Percentiles rank a stretch among this genome's conserved stretches.
Evolutionary conservation across 2,113 vertebrate genomes (phyloP).

Genomic region (Syngnathus typhle): DNA sequence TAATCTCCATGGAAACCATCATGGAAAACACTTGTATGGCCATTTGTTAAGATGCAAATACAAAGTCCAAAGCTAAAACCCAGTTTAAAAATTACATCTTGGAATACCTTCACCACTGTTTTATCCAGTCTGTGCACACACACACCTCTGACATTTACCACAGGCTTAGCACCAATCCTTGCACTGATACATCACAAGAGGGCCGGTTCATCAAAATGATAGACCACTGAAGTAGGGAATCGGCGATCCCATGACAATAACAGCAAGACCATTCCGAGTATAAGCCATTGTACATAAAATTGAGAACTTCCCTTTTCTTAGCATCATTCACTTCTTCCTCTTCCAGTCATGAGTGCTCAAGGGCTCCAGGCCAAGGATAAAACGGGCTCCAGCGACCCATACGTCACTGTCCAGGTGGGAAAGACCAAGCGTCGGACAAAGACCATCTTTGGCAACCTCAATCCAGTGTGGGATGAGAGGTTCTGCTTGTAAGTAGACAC

Average conservation of each 20-base stretch:
- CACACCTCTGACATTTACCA: background rate
- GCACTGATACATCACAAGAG: background rate
- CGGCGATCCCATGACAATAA: background rate
- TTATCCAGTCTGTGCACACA: background rate
- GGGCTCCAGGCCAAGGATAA: constrained; percentile 98
- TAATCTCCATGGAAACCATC: background rate
- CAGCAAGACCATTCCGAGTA: background rate
- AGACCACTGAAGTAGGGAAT: background rate
- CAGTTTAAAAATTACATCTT: background rate
- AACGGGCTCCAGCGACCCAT: constrained; percentile 95
- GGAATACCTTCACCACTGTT: background rate
- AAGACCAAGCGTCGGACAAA: constrained; percentile 95
- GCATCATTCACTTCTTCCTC: constrained; percentile 14
- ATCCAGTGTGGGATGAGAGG: constrained; percentile 96
- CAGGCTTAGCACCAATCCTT: background rate
- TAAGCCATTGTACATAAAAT: background rate
- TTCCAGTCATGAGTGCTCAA: constrained; percentile 90
- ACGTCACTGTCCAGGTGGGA: constrained; percentile 96
- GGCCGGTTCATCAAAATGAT: background rate
- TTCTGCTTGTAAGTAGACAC: constrained; percentile 86
- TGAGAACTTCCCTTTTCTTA: background rate
- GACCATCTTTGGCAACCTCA: constrained; percentile 97
- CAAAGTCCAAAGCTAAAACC: background rate
- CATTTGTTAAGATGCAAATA: background rate
- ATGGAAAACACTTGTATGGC: background rate